Evolutionary conservation across 2,113 vertebrate species (phyloP).

Genomic region (Panthera leo): DNA sequence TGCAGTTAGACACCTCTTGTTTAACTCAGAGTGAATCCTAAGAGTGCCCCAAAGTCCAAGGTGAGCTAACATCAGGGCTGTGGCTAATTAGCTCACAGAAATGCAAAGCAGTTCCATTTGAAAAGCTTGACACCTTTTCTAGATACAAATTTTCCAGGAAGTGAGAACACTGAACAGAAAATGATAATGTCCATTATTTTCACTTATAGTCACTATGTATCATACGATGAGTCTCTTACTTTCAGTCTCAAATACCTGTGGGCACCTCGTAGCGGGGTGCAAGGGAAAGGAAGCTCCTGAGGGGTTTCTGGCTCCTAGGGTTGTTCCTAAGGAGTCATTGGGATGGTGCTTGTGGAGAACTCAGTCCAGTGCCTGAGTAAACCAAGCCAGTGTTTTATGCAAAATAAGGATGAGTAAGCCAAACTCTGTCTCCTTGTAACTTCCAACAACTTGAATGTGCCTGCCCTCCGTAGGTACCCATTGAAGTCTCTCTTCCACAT

Average conservation of each 20-base stretch:
- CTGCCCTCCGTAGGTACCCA: background rate
- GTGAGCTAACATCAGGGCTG: background rate
- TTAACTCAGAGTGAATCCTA: background rate
- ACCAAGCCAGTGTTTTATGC: background rate
- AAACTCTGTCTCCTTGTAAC: background rate
- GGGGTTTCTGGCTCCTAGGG: too few species aligned
- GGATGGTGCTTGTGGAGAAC: background rate
- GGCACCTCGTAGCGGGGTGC: rapidly evolving
- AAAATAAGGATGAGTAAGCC: background rate
- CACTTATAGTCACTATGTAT: background rate
- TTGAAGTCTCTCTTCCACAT: background rate
- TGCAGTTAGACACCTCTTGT: background rate
- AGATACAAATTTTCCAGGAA: background rate
- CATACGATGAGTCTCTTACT: background rate
- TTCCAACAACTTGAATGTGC: background rate
- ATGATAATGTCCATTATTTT: background rate
- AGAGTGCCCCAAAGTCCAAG: background rate
- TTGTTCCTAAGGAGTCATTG: background rate
- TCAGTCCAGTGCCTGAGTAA: background rate
- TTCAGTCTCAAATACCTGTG: background rate
- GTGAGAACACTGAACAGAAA: background rate
- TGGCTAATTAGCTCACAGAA: background rate
- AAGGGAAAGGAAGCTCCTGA: background rate
- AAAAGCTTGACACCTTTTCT: background rate
- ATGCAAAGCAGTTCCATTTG: background rate